Percentiles rank a stretch among this genome's conserved stretches.
Evolutionary conservation across 1,140 invertebrate species (phyloP).

Genomic region (Akabosia matsudoensis): DNA sequence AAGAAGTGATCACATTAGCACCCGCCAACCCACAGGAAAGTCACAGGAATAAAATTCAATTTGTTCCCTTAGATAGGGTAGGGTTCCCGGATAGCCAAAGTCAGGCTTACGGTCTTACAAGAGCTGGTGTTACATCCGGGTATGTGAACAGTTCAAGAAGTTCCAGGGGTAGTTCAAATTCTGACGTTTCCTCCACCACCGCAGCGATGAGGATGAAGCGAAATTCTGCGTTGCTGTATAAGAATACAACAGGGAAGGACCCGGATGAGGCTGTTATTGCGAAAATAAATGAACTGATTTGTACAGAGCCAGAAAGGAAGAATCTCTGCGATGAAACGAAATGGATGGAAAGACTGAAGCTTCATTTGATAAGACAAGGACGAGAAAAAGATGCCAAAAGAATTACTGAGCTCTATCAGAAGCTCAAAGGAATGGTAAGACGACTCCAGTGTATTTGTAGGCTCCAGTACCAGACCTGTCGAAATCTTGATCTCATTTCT

Average conservation of each 20-base stretch:
- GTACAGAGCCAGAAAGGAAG: background rate
- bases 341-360: constrained; percentile 31
- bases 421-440: constrained; percentile 31
- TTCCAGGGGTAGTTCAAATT: background rate
- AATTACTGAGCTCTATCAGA: constrained; percentile 30
- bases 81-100: too few relatives aligned
- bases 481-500: background rate
- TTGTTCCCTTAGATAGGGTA: too few relatives aligned
- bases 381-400: constrained; percentile 24
- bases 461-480: background rate
- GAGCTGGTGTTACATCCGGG: too few relatives aligned
- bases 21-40: too few relatives aligned
- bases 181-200: background rate
- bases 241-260: too few relatives aligned
- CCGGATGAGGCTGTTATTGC: background rate
- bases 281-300: background rate
- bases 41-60: too few relatives aligned
- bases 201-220: too few relatives aligned
- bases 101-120: too few relatives aligned
- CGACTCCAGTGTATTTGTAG: background rate
- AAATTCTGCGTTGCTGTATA: too few relatives aligned
- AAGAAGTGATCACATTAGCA: too few relatives aligned
- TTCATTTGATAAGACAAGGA: constrained; percentile 36
- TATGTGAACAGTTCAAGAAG: too few relatives aligned
- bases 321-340: constrained; percentile 31